phyloP scores from a whole-genome alignment of 2,113 vertebrate species.

The Melanotaenia duboulayi region DNA sequence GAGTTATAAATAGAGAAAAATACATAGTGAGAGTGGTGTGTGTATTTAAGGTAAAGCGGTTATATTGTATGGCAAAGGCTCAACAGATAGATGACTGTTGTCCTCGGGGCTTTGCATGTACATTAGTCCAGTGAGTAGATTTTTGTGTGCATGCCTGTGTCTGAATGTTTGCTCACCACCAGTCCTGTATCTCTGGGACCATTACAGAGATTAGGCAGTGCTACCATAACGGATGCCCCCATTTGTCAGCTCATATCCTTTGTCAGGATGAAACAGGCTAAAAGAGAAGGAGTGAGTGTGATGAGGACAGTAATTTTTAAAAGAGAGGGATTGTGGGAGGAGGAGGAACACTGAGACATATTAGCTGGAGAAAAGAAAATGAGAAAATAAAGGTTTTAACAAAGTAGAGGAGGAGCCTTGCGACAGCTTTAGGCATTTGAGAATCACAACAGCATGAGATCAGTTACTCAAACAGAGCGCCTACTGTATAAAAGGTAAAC shows the following conservation, averaged over 20 bases:
- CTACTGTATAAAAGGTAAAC: not conserved
- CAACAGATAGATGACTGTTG: slow-evolving; percentile 48
- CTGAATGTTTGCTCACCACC: slow-evolving; percentile 76
- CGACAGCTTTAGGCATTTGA: slow-evolving; percentile 16
- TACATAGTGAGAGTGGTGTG: slow-evolving; percentile 9
- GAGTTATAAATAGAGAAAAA: slow-evolving; percentile 3
- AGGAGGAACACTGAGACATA: slow-evolving; percentile 14
- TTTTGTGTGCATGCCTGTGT: slow-evolving; percentile 39
- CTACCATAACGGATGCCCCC: slow-evolving; percentile 85
- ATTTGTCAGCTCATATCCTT: slow-evolving; percentile 88
- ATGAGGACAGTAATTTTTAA: slow-evolving; percentile 42
- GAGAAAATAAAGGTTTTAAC: slow-evolving; percentile 10
- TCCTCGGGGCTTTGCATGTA: slow-evolving; percentile 66
- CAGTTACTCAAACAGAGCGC: not conserved
- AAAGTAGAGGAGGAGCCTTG: slow-evolving; percentile 20
- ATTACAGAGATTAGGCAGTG: slow-evolving; percentile 91
- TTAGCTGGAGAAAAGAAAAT: not conserved
- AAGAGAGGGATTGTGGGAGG: slow-evolving; percentile 13
- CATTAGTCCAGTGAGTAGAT: slow-evolving; percentile 56
- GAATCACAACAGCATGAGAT: slow-evolving; percentile 5
- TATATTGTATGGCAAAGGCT: slow-evolving; percentile 51
- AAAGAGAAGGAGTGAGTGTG: slow-evolving; percentile 73
- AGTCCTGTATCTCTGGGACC: slow-evolving; percentile 81
- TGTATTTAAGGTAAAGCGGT: slow-evolving; percentile 49
- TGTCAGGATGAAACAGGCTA: slow-evolving; percentile 80